Base-by-base conservation (phyloP, 2,888 invertebrate species). In the Leucozona laternaria region DNA sequence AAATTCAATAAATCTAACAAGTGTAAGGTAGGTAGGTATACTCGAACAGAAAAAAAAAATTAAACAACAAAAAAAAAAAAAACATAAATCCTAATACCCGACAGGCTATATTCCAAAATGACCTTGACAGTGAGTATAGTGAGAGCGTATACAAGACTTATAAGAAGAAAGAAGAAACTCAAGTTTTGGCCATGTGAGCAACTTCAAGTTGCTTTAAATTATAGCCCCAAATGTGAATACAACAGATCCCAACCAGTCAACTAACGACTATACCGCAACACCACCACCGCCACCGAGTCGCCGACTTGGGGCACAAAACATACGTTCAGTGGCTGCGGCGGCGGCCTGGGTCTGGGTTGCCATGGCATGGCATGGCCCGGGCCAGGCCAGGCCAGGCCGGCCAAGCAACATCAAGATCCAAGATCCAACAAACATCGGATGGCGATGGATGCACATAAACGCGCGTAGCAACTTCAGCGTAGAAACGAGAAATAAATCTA, bases 161-260 rank as follows among this genome's bases (percentile, higher is more conserved):
- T 73, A 77, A 77, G 77, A 81, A 81, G 81, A 85, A 85, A 85
- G 85, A 85, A 85, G 85, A 85, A 85, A 81, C 85, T 85, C 85
- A 77, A 81, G 85, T 85, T 85, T 85, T 80, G 85, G 81, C 81
- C 85, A 81, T 85, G 72, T 62, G 77, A 85, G 50, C 85, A 81
- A 77, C 81, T 81, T 81, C 50, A 73, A 73, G 72, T 85, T 81
- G 85, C 73, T 77, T 81, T 70, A 85, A 81, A 85, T 81, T 80
- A 85, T 79, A 75, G 48, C 76, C 76, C 84, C 76, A 71, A 80
- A 80, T 60, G 80, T 57, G 71, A 71, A 76, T 60, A 80, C 43
- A 70, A 53, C 22, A 62, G 43, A 58, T 22, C 48, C 50, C 68
- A 43, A 20, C 50, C 34, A 20, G 31, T 50, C 62, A 28, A 58